These are phyloP conservation scores for Brachionus rubens DNA, from an alignment of 1,140 invertebrate genomes.

Conservation along the genomic window DNA sequence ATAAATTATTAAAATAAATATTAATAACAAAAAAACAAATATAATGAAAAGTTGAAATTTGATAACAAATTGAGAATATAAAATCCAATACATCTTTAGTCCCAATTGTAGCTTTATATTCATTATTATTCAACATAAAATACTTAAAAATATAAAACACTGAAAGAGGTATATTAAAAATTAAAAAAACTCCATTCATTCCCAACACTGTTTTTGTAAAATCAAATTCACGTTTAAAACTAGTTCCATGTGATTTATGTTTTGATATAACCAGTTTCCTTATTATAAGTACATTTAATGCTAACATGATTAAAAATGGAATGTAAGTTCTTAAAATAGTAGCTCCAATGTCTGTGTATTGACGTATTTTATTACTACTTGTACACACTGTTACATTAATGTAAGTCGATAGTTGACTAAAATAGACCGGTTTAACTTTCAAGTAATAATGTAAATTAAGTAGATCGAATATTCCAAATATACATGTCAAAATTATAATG, in stretches of 20 bases:
- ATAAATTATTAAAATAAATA: slow-evolving; percentile 23
- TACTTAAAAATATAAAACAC: slow-evolving; percentile 22
- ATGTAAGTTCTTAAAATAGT: slow-evolving; percentile 15
- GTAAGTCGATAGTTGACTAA: not conserved
- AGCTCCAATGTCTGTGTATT: slow-evolving; percentile 13
- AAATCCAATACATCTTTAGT: too few species aligned
- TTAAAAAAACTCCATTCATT: slow-evolving; percentile 35
- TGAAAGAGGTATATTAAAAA: slow-evolving; percentile 39
- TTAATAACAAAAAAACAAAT: slow-evolving; percentile 26
- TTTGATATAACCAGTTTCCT: not conserved
- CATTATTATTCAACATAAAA: not conserved
- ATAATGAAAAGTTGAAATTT: slow-evolving; percentile 31
- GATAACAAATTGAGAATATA: slow-evolving; percentile 2
- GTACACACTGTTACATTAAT: slow-evolving; percentile 18
- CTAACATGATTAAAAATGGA: not conserved
- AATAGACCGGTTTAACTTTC: not conserved
- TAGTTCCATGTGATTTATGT: not conserved
- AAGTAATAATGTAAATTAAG: not conserved
- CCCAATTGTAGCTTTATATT: not conserved
- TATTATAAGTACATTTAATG: slow-evolving; percentile 3
- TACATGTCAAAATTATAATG: not conserved
- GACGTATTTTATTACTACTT: not conserved
- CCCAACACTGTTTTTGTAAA: slow-evolving; percentile 17
- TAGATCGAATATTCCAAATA: not conserved
- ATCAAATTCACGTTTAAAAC: not conserved